These are phyloP conservation scores for Turdus rufiventris DNA, from an alignment of 2,113 vertebrate genomes.

Conservation along the genomic window DNA sequence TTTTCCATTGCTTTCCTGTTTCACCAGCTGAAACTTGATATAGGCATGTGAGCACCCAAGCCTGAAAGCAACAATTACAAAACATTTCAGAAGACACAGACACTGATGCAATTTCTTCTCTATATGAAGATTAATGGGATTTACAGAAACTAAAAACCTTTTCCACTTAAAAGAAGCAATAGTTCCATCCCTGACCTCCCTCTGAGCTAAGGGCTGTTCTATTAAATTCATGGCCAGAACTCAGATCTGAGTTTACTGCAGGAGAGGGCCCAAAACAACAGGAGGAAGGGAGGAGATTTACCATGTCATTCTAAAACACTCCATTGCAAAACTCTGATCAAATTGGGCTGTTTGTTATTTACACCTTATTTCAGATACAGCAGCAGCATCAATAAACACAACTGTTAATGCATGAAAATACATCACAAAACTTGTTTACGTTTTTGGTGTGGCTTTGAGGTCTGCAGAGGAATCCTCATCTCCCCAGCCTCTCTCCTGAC, in stretches of 20 bases:
- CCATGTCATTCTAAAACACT: not conserved
- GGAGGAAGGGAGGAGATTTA: not conserved
- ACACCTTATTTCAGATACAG: not conserved
- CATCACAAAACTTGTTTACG: constrained; percentile 45
- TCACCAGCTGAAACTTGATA: constrained; percentile 82
- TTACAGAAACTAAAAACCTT: not conserved
- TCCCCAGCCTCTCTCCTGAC: constrained; percentile 49
- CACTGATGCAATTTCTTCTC: not conserved
- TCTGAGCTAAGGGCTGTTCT: not conserved
- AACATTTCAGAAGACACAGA: not conserved
- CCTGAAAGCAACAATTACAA: constrained; percentile 66
- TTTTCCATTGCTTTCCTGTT: constrained; percentile 78
- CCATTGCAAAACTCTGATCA: not conserved
- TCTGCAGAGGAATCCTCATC: constrained; percentile 22
- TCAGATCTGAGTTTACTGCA: not conserved
- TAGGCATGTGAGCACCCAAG: constrained; percentile 76
- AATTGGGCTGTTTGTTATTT: not conserved
- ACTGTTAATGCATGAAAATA: not conserved
- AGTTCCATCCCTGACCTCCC: not conserved
- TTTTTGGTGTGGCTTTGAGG: constrained; percentile 42
- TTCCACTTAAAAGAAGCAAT: not conserved
- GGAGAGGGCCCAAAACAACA: not conserved
- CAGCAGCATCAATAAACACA: not conserved
- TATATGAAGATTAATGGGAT: not conserved
- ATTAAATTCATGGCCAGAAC: not conserved